These are phyloP conservation scores for Drosophila vallismaia DNA, from an alignment of 2,888 invertebrate species.

Conservation along the genomic window DNA sequence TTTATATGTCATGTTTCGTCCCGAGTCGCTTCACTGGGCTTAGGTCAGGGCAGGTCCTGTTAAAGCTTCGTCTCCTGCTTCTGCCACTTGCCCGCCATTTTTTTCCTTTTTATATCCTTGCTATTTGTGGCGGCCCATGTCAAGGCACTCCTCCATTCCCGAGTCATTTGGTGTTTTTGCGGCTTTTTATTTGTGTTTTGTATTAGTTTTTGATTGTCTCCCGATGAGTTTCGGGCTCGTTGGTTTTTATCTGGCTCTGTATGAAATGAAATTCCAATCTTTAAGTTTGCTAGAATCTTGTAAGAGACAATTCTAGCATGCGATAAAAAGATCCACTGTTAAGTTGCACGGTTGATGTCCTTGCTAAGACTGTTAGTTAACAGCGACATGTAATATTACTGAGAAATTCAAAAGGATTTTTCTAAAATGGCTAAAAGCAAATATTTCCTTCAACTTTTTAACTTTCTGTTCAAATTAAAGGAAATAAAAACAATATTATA, in stretches of 20 bases:
- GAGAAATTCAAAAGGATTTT: background rate
- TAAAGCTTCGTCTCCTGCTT: conserved; percentile 10
- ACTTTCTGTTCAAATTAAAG: background rate
- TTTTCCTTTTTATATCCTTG: conserved; percentile 3
- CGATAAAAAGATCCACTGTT: conserved; percentile 15
- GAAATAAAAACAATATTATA: background rate
- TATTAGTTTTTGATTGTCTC: conserved; percentile 54
- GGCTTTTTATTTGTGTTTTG: conserved; percentile 61
- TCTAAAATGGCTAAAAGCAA: background rate
- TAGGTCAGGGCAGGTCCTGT: conserved; percentile 6
- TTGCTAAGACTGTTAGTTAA: conserved; percentile 26
- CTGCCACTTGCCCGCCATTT: background rate
- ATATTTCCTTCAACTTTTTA: background rate
- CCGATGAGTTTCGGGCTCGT: conserved; percentile 24
- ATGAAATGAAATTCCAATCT: background rate
- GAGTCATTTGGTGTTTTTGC: conserved; percentile 22
- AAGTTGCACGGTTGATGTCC: conserved; percentile 43
- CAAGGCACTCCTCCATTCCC: conserved; percentile 4
- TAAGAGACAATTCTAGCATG: conserved; percentile 44
- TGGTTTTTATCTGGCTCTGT: background rate
- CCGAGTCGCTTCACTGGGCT: conserved; percentile 29
- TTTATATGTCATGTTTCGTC: conserved; percentile 51
- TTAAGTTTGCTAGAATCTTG: background rate
- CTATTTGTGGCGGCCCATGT: conserved; percentile 17
- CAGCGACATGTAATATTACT: background rate